phyloP scores from a whole-genome alignment of 1,140 invertebrate species.

The Onthophagus taurus region DNA sequence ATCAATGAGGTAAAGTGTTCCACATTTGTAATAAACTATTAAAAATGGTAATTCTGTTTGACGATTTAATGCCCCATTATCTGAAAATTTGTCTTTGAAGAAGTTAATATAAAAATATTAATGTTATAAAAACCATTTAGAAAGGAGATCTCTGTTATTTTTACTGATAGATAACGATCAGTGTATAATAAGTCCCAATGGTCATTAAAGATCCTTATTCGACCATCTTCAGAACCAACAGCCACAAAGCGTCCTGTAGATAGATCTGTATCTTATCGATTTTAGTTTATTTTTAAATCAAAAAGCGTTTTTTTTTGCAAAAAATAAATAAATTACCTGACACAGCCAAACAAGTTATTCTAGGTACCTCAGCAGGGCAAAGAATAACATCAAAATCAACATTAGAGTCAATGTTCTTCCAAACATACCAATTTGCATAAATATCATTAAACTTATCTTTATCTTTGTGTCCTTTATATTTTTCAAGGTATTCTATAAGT shows the following conservation, averaged over 20 bases:
- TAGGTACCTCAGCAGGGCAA: constrained; percentile 24
- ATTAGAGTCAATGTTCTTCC: constrained; percentile 23
- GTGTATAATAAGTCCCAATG: constrained; percentile 24
- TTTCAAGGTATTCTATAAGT: constrained; percentile 26
- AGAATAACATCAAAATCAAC: constrained; percentile 22
- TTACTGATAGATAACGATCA: constrained; percentile 25
- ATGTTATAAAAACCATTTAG: constrained; percentile 16
- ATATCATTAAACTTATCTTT: constrained; percentile 26
- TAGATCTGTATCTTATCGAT: constrained; percentile 1
- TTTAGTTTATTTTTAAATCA: not conserved
- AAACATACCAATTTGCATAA: constrained; percentile 29
- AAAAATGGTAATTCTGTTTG: not conserved
- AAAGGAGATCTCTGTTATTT: constrained; percentile 28
- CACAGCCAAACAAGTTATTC: constrained; percentile 29
- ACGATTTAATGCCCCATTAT: not conserved
- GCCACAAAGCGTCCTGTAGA: constrained; percentile 27
- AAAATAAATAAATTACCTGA: constrained; percentile 24
- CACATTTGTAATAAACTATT: constrained; percentile 13
- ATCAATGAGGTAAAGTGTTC: constrained; percentile 10
- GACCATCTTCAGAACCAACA: constrained; percentile 30
- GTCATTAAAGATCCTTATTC: constrained; percentile 27
- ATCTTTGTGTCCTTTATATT: constrained; percentile 19
- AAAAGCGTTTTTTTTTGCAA: not conserved
- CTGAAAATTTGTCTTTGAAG: not conserved
- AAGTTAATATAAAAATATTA: not conserved